Percentiles rank a stretch among this genome's conserved stretches.
Conservation (phyloP, 2,113 vertebrate species). For the Myanophis thanlyinensis region DNA sequence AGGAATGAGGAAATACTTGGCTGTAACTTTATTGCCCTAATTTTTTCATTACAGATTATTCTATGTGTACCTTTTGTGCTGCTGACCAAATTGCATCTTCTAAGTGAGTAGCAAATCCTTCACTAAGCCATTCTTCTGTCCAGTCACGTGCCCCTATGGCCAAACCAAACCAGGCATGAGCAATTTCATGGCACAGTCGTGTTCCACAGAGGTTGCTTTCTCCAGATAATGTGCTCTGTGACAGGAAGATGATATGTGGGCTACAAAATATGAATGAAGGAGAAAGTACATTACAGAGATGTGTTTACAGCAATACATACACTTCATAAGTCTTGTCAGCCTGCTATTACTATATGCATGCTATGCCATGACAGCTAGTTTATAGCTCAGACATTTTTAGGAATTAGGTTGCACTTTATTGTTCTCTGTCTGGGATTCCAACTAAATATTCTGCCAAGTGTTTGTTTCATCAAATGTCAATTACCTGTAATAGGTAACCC, state of each 20-base stretch:
- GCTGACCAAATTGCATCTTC: slow-evolving; percentile 90
- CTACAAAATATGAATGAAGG: slow-evolving; percentile 69
- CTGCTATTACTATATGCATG: slow-evolving; percentile 64
- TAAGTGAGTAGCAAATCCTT: slow-evolving; percentile 93
- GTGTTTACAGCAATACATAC: slow-evolving; percentile 50
- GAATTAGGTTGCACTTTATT: slow-evolving; percentile 46
- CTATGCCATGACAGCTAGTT: slow-evolving; percentile 50
- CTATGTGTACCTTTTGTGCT: slow-evolving; percentile 80
- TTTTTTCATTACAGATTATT: slow-evolving; percentile 4
- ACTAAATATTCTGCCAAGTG: slow-evolving; percentile 45
- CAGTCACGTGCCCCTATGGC: slow-evolving; percentile 92
- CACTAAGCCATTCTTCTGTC: slow-evolving; percentile 98
- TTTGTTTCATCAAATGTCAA: slow-evolving; percentile 43
- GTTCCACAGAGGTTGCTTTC: slow-evolving; percentile 80
- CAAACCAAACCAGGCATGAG: slow-evolving; percentile 96
- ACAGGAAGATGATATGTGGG: slow-evolving; percentile 94
- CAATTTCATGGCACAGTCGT: slow-evolving; percentile 93
- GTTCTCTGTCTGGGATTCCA: slow-evolving; percentile 52
- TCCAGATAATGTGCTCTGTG: slow-evolving; percentile 83
- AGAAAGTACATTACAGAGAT: slow-evolving; percentile 54
- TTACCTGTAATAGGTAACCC: slow-evolving; percentile 58
- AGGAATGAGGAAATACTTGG: too few relatives aligned
- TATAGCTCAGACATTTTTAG: slow-evolving; percentile 35
- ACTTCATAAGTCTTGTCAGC: slow-evolving; percentile 49
- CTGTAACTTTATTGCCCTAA: neutral